Base-by-base conservation (phyloP, 2,797 vertebrate species). In the Platyrinchus mystaceus region DNA sequence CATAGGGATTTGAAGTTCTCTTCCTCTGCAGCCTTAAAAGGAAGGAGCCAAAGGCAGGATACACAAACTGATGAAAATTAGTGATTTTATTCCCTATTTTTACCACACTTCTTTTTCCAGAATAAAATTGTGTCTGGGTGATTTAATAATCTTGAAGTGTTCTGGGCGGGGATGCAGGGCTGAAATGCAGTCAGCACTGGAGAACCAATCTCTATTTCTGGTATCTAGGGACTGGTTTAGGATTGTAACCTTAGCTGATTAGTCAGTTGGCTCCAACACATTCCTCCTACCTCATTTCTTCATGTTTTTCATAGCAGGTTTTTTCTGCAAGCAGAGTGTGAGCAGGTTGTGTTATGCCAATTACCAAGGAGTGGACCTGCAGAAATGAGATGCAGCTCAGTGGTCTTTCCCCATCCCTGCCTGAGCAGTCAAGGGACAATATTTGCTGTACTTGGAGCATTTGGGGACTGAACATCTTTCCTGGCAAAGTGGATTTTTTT, bases 41-140 rank as follows among this genome's bases (percentile, higher is more conserved):
- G 90, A 96, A 96, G 94, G 88, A 87, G 52, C 64, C 78, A 64
- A 89, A 89, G 78, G 69, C 83, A 93, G 90, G 78, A 70, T 92
- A 88, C 70, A 93, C 76, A 94, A 73, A 87, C 67, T 58, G 91
- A 76, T 95, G 89, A 94, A 95, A 88, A 88, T 70, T 82, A 73
- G 70, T 77, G 63, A 80, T 94, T 94, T 96, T 92, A 64, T 64
- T 95, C 55, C 78, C 80, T 91, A 90, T 91, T 94, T 96, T 91
- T 90, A 86, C 56, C 28, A 52, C 28, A 7, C 16, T 78, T 94
- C 88, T 68, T 46, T 23, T 47, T 23, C 10, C 55, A 53, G 67
- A 70, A 94, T 86, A 95, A 90, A 93, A 84, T 58, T 76, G 23
- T 60, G 63, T 67, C 59, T 56, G 63, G 41, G 39, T 86, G 87